Percentiles rank a stretch among this genome's conserved stretches.
Evolutionary conservation across 2,113 vertebrate genomes (phyloP).

Genomic region (Benitochromis conjunctus): DNA sequence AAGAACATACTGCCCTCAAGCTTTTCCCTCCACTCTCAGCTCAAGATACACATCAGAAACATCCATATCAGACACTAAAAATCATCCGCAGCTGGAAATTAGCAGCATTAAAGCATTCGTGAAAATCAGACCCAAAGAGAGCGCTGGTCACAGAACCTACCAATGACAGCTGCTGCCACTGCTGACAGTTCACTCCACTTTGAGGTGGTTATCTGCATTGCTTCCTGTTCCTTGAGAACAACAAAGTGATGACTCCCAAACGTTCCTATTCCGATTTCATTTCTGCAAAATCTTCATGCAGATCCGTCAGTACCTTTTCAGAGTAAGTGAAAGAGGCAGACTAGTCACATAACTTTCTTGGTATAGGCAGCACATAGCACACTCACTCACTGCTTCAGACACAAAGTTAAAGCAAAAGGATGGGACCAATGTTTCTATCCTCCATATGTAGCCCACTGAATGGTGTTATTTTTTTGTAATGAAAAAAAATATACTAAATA

Average conservation of each 20-base stretch:
- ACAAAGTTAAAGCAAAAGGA: background rate
- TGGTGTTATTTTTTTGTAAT: background rate
- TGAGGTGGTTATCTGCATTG: background rate
- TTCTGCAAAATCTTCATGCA: background rate
- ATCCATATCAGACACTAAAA: background rate
- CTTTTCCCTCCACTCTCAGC: background rate
- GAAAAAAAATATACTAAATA: background rate
- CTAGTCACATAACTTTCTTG: background rate
- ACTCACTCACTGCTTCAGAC: background rate
- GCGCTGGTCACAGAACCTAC: too few relatives aligned
- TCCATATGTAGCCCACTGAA: background rate
- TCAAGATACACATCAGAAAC: background rate
- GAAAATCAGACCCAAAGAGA: background rate
- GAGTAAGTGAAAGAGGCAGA: background rate
- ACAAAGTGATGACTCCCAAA: background rate
- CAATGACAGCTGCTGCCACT: background rate
- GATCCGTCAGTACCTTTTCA: background rate
- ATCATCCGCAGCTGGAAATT: background rate
- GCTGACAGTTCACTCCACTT: background rate
- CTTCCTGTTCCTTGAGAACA: background rate
- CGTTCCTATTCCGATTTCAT: rapidly evolving
- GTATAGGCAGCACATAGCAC: background rate
- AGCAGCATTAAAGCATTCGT: background rate
- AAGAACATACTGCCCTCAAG: background rate
- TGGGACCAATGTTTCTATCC: background rate